phyloP scores from a whole-genome alignment of 2,113 vertebrate species.

The Leptocoma aspasia region DNA sequence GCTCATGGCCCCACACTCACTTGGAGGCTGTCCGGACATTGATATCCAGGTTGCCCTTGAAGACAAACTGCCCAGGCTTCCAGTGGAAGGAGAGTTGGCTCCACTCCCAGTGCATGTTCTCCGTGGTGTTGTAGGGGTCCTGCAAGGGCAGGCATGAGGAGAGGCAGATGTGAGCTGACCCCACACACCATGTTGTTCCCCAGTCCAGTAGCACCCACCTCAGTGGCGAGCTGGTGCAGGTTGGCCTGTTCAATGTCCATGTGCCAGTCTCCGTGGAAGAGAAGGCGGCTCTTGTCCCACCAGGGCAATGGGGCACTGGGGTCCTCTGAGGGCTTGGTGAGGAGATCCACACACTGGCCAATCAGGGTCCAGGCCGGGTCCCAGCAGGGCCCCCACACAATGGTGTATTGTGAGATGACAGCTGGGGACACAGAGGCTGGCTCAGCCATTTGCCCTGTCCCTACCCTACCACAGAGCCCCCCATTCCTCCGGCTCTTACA shows the following conservation, averaged over 20 bases:
- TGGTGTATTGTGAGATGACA: slow-evolving; percentile 91
- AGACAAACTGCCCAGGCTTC: slow-evolving; percentile 91
- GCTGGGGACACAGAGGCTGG: slow-evolving; percentile 66
- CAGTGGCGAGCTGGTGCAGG: slow-evolving; percentile 93
- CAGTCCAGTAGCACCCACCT: slow-evolving; percentile 70
- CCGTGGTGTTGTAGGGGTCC: slow-evolving; percentile 98
- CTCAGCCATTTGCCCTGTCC: background rate
- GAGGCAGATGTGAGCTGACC: background rate
- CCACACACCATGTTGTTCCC: fast-evolving
- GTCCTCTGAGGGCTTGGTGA: slow-evolving; percentile 91
- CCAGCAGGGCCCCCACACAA: slow-evolving; percentile 98
- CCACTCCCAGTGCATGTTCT: slow-evolving; percentile 99
- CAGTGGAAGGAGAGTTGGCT: slow-evolving; percentile 88
- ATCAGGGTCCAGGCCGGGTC: slow-evolving; percentile 97
- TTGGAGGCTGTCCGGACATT: slow-evolving; percentile 98
- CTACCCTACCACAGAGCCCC: background rate
- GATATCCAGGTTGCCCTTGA: slow-evolving; percentile 91
- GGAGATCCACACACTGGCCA: slow-evolving; percentile 91
- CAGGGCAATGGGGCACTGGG: slow-evolving; percentile 89
- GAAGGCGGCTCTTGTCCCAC: slow-evolving; percentile 97
- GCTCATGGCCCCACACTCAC: slow-evolving; percentile 66
- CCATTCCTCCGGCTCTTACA: slow-evolving; percentile 75
- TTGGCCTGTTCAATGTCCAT: slow-evolving; percentile 97
- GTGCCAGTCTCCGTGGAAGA: slow-evolving; percentile 88
- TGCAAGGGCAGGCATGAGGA: slow-evolving; percentile 19